Percentiles rank a stretch among this genome's conserved stretches.
Conservation (phyloP, 2,113 vertebrate genomes). For the Apeltes quadracus region DNA sequence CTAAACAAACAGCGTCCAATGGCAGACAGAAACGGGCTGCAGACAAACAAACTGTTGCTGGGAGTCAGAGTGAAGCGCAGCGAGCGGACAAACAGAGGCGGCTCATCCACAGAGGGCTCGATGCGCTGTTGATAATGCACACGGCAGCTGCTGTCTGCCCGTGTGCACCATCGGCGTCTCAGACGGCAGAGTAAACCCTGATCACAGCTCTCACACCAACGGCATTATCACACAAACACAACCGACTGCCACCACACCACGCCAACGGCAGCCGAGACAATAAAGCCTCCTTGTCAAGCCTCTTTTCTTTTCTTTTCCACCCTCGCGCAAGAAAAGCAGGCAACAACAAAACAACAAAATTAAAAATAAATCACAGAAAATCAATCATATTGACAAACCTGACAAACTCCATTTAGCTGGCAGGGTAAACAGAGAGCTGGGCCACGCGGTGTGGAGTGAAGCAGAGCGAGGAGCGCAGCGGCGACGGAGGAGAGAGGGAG, state of each 20-base stretch:
- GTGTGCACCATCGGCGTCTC: constrained; percentile 34
- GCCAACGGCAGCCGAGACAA: constrained; percentile 63
- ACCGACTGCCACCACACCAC: constrained; percentile 67
- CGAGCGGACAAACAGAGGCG: constrained; percentile 15
- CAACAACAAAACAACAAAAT: background rate
- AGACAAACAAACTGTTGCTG: constrained; percentile 35
- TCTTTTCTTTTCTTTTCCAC: background rate
- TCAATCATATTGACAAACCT: constrained; percentile 94
- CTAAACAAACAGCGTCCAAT: constrained; percentile 49
- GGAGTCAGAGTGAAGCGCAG: constrained; percentile 4
- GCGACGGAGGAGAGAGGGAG: constrained; percentile 55
- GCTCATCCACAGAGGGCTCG: constrained; percentile 2
- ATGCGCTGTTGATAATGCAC: background rate
- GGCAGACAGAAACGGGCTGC: constrained; percentile 6
- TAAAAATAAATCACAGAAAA: constrained; percentile 81
- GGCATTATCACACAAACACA: constrained; percentile 59
- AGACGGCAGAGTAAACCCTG: constrained; percentile 31
- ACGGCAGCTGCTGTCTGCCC: constrained; percentile 24
- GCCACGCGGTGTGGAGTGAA: constrained; percentile 86
- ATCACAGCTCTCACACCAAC: constrained; percentile 48
- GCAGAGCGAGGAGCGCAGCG: constrained; percentile 74
- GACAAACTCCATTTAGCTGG: constrained; percentile 98
- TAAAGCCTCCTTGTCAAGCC: constrained; percentile 72
- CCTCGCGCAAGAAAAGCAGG: constrained; percentile 70
- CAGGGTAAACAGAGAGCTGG: constrained; percentile 89